phyloP scores from a whole-genome alignment of 2,888 invertebrate species.

The Leistus spinibarbis region DNA sequence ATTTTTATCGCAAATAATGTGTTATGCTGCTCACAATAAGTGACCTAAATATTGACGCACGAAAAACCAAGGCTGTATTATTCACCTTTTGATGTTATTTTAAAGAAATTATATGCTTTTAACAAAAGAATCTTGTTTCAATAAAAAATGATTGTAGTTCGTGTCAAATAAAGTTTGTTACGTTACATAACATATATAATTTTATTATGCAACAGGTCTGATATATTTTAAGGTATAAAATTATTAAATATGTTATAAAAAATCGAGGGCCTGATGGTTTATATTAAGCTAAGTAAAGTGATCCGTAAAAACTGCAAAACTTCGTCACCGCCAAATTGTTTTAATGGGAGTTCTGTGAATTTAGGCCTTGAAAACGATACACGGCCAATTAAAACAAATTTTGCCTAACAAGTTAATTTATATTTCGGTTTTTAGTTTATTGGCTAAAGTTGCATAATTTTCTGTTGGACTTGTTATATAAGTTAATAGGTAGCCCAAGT shows the following conservation, averaged over 20 bases:
- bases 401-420: too few relatives aligned
- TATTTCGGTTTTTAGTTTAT: neutral
- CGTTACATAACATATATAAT: neutral
- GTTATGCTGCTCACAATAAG: neutral
- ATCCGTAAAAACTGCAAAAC: too few relatives aligned
- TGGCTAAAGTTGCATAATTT: neutral
- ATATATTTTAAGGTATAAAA: too few relatives aligned
- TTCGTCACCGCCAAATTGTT: too few relatives aligned
- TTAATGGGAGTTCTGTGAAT: too few relatives aligned
- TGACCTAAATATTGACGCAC: neutral
- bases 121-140: neutral
- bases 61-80: conserved; percentile 3
- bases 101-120: neutral
- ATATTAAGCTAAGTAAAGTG: too few relatives aligned
- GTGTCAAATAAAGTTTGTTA: neutral
- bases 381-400: too few relatives aligned
- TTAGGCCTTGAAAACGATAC: too few relatives aligned
- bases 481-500: neutral
- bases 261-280: too few relatives aligned
- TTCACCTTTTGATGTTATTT: neutral
- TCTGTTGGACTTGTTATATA: neutral
- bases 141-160: neutral
- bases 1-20: conserved; percentile 1
- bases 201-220: neutral
- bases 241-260: too few relatives aligned